Evolutionary conservation across 35 echinoderm and acorn worm genomes (phyloP), one percentile per base, ranked within the genome.

Genomic region (Apostichopus japonicus): DNA sequence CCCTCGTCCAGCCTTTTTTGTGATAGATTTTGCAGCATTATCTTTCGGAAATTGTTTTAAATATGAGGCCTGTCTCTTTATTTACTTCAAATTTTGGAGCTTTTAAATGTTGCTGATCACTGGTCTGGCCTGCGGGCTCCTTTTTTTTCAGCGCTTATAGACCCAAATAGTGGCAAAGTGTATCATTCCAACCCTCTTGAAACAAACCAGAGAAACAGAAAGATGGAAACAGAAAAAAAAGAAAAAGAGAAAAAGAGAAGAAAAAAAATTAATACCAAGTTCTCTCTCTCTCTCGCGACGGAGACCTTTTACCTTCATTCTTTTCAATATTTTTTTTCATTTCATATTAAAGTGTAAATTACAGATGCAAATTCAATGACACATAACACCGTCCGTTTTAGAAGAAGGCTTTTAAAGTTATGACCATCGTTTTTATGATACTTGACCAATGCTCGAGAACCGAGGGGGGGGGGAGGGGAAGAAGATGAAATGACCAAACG

Each of bases 371-470:
- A 89, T 89, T 89, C 27, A 89, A 73, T 52, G 86, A 89, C 86
- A 89, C 62, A 72, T 89, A 89, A 89, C 86, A 89, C 86, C 62
- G 44, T 15, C 67, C 62, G 4, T 27, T 22, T 89, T 72, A 33
- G 14, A 73, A 72, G 13, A 73, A 89, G 24, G 86, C 86, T 89
- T 89, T 89, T 89, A 89, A 63, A 89, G 86, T 89, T 89, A 89
- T 89, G 86, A 89, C 86, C 86, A 73, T 89, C 23, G 67, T 75
- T 89, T 89, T 89, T 89, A 89, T 73, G 86, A 89, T 89, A 89
- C 86, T 89, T 89, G 86, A 89, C 86, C 86, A 89, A 56, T 72
- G 56, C 86, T 89, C 62, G 16, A 89, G 61, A 58, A 84, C 24
- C 17, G 4, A 63, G 56, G n/a, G 13, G 9, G 27, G 33, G 33